phyloP scores from a whole-genome alignment of 2,888 invertebrate species.

The Mechanitis messenoides region DNA sequence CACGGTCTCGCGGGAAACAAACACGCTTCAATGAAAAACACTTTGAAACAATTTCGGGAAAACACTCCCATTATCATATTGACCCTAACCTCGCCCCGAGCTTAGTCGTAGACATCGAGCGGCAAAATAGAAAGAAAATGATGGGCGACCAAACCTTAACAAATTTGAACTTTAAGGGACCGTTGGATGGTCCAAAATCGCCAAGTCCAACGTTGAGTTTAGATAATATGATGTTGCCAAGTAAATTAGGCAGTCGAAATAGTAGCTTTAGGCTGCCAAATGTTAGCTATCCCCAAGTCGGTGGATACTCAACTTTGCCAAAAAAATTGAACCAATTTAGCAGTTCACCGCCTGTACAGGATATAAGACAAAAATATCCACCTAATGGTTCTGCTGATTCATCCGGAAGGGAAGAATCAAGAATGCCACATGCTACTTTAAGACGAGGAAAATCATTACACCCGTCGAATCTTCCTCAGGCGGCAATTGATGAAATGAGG shows the following conservation, averaged over 20 bases:
- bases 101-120: conserved; percentile 89
- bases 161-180: conserved; percentile 76
- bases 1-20: conserved; percentile 82
- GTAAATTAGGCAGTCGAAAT: conserved; percentile 72
- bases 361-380: conserved; percentile 76
- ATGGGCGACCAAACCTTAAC: conserved; percentile 73
- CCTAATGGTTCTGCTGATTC: conserved; percentile 76
- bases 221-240: conserved; percentile 70
- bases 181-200: conserved; percentile 75
- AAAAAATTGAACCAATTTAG: conserved; percentile 77
- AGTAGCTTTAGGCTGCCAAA: conserved; percentile 69
- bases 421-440: conserved; percentile 62
- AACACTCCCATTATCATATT: conserved; percentile 87
- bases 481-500: conserved; percentile 92
- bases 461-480: conserved; percentile 83
- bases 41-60: conserved; percentile 85
- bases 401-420: conserved; percentile 47
- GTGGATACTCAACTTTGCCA: conserved; percentile 75
- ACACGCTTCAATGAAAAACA: conserved; percentile 82
- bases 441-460: conserved; percentile 67
- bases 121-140: conserved; percentile 68
- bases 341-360: conserved; percentile 69
- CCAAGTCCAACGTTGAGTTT: conserved; percentile 79
- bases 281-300: conserved; percentile 65
- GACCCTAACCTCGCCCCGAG: conserved; percentile 86